Conservation (phyloP, 2,888 invertebrate species). For the Nemurella pictetii region DNA sequence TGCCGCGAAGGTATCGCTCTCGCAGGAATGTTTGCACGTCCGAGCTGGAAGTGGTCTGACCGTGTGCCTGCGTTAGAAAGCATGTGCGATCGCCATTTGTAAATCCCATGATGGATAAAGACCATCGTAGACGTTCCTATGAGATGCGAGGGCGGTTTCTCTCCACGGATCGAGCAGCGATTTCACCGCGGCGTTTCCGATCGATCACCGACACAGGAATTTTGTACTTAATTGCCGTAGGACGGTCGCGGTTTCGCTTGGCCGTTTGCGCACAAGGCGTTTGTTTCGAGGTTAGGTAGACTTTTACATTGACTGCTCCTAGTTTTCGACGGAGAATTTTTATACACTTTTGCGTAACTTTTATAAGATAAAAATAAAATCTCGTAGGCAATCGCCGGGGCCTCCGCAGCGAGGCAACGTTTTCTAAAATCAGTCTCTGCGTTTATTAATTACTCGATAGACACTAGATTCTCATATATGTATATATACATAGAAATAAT, state of each 20-base stretch:
- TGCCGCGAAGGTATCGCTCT: not conserved
- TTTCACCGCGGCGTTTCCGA: no score
- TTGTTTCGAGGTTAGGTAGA: no score
- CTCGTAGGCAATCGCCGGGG: not conserved
- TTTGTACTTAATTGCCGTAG: not conserved
- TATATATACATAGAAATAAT: not conserved
- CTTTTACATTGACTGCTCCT: not conserved
- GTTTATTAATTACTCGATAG: not conserved
- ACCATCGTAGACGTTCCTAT: not conserved
- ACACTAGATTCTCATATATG: not conserved
- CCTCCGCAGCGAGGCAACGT: not conserved
- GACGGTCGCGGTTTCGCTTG: no score
- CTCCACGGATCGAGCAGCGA: not conserved
- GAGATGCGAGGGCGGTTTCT: not conserved
- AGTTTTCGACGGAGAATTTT: conserved; percentile 5
- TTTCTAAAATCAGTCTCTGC: not conserved
- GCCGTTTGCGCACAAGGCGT: not conserved
- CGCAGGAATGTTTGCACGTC: not conserved
- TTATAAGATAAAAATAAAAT: not conserved
- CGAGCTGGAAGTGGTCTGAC: not conserved
- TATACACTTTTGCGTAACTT: conserved; percentile 21
- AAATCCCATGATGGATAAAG: not conserved
- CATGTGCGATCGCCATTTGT: not conserved
- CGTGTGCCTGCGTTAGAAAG: not conserved
- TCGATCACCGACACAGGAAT: not conserved